Conservation (phyloP, 2,113 vertebrate species). For the Nannobrachium achirus region DNA sequence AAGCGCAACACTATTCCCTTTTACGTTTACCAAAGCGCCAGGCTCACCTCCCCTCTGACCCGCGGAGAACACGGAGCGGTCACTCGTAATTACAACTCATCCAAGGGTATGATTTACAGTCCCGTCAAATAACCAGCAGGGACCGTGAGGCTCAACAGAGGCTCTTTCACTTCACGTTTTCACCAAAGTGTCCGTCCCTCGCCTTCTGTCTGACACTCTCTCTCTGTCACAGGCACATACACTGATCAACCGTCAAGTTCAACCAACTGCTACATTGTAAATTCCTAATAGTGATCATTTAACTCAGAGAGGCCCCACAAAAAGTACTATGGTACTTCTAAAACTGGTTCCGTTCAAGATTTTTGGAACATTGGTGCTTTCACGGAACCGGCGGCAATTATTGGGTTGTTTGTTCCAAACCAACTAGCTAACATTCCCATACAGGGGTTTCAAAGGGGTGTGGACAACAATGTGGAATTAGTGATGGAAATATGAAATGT, state of each 20-base stretch:
- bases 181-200: conserved; percentile 6
- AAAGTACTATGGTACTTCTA: too few relatives aligned
- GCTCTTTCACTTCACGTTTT: conserved; percentile 17
- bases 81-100: conserved; percentile 66
- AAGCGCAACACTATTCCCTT: conserved; percentile 83
- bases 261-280: conserved; percentile 1
- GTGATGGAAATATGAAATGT: too few relatives aligned
- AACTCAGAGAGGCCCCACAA: too few relatives aligned
- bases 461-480: too few relatives aligned
- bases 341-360: too few relatives aligned
- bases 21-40: conserved; percentile 71
- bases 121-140: conserved; percentile 50
- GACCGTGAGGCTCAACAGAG: conserved; percentile 15
- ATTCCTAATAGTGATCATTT: too few relatives aligned
- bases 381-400: too few relatives aligned
- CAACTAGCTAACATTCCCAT: too few relatives aligned
- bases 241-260: background rate
- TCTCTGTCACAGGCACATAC: background rate
- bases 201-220: too few relatives aligned
- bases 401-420: too few relatives aligned
- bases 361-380: too few relatives aligned
- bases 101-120: conserved; percentile 64
- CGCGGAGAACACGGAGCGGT: conserved; percentile 38
- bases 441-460: too few relatives aligned
- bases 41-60: conserved; percentile 2